A percentile compares a stretch with the other conserved stretches of the same genome.
These are phyloP conservation scores for Sciurus vulgaris DNA, from an alignment of 2,797 vertebrate genomes.

Conservation along the genomic window DNA sequence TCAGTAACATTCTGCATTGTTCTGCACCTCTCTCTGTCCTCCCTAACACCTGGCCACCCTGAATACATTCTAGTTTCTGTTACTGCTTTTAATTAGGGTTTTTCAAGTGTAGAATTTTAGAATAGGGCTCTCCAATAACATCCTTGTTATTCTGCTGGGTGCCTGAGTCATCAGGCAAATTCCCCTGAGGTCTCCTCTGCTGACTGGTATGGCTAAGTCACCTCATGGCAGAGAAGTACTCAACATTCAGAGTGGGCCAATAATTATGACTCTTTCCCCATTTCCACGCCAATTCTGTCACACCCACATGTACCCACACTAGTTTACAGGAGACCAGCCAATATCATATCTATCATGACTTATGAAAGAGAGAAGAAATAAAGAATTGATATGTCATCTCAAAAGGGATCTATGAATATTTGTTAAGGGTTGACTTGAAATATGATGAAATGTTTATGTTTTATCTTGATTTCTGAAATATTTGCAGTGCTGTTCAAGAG, in stretches of 20 bases:
- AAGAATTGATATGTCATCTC: background rate
- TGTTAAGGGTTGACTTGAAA: background rate
- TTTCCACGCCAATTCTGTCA: background rate
- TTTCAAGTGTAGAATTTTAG: background rate
- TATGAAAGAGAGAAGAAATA: background rate
- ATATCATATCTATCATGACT: background rate
- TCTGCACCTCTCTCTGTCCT: background rate
- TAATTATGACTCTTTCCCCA: background rate
- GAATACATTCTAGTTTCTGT: background rate
- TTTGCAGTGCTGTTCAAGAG: background rate
- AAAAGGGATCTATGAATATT: slow-evolving; percentile 27
- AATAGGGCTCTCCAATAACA: background rate
- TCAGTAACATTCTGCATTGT: background rate
- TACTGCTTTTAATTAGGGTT: slow-evolving; percentile 5
- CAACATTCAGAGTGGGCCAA: background rate
- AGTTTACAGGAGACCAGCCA: background rate
- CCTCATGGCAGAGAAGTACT: background rate
- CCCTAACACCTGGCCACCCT: background rate
- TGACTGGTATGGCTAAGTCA: background rate
- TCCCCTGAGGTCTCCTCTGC: slow-evolving; percentile 22
- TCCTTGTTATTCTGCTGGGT: background rate
- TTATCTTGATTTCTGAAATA: background rate
- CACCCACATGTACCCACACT: background rate
- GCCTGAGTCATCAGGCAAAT: slow-evolving; percentile 36
- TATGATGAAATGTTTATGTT: background rate